Evolutionary conservation across 2,113 vertebrate species (phyloP).

Genomic region (Mus spicilegus): DNA sequence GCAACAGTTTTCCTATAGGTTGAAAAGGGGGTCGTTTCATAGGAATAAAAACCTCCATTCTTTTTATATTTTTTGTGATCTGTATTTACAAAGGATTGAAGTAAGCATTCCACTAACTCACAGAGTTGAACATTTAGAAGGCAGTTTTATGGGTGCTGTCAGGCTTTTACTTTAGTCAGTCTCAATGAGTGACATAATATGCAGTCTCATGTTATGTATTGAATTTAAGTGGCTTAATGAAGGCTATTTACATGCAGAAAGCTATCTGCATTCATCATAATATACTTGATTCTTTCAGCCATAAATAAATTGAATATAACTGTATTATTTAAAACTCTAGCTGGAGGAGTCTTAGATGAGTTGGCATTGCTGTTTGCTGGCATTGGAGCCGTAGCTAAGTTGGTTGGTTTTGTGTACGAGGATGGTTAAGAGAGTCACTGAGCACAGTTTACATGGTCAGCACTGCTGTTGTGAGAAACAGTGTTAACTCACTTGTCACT

Average conservation of each 20-base stretch:
- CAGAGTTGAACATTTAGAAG: conserved; percentile 43
- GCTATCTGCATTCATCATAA: conserved; percentile 12
- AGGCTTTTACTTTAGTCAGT: conserved; percentile 38
- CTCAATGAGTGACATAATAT: conserved; percentile 3
- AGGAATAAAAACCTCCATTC: conserved; percentile 9
- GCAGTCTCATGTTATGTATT: conserved; percentile 39
- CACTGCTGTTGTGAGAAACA: background rate
- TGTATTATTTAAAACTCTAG: conserved; percentile 16
- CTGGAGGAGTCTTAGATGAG: conserved; percentile 1
- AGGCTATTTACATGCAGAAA: conserved; percentile 5
- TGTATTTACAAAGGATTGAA: conserved; percentile 63
- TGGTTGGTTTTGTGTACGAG: background rate
- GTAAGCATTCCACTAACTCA: conserved; percentile 45
- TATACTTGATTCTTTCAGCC: conserved; percentile 47
- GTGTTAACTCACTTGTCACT: too few species aligned
- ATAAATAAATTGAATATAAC: conserved; percentile 36
- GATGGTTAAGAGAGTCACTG: conserved; percentile 39
- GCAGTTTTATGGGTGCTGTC: conserved; percentile 65
- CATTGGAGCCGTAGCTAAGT: conserved; percentile 26
- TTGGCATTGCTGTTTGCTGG: background rate
- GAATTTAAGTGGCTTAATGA: conserved; percentile 34
- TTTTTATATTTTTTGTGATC: background rate
- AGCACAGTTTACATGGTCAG: background rate
- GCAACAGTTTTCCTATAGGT: background rate
- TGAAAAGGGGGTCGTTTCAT: background rate